phyloP scores from a whole-genome alignment of 2,888 invertebrate genomes.

The Cephus pulcher region DNA sequence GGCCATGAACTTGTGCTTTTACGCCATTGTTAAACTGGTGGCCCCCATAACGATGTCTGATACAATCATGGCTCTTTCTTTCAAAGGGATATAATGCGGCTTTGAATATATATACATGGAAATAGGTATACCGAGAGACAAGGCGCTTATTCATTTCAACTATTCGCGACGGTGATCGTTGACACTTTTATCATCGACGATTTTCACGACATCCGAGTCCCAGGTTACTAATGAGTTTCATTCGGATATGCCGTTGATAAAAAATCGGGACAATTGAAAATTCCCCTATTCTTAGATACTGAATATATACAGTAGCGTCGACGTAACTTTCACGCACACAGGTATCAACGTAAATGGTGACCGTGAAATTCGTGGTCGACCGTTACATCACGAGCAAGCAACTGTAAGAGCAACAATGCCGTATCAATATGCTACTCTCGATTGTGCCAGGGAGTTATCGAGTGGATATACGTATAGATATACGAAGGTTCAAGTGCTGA shows the following conservation, averaged over 20 bases:
- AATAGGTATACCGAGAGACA: not conserved
- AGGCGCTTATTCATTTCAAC: not conserved
- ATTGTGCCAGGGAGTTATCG: conserved; percentile 1
- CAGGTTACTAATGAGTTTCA: not conserved
- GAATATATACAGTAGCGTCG: not conserved
- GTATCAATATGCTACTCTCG: not conserved
- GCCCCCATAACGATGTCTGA: conserved; percentile 27
- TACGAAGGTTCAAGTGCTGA: conserved; percentile 9
- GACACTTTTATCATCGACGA: not conserved
- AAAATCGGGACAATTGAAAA: not conserved
- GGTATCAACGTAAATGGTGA: not conserved
- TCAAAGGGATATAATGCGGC: conserved; percentile 28
- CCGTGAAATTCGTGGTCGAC: not conserved
- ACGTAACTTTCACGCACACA: not conserved
- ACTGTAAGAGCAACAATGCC: not conserved
- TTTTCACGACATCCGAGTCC: not conserved
- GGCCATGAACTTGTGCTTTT: conserved; percentile 60
- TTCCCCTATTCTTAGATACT: not conserved
- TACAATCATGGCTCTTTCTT: conserved; percentile 17
- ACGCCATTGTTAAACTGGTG: conserved; percentile 34
- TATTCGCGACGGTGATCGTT: not conserved
- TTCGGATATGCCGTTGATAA: not conserved
- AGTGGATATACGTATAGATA: not conserved
- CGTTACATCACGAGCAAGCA: not conserved
- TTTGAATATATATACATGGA: conserved; percentile 21